phyloP scores from a whole-genome alignment of 1,140 invertebrate species.

The Nasonia giraulti region DNA sequence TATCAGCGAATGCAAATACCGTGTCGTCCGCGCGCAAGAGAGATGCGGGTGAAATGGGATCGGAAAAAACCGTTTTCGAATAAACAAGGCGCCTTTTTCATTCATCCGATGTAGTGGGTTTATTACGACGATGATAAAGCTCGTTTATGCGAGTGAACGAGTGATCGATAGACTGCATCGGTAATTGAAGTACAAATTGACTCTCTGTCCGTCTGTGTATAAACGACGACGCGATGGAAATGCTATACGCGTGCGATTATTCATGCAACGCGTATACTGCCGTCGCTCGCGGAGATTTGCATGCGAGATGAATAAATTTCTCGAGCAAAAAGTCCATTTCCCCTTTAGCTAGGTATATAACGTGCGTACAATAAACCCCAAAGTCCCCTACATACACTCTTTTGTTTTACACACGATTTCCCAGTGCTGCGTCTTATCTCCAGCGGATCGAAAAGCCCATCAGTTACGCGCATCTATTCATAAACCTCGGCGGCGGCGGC shows the following conservation, averaged over 20 bases:
- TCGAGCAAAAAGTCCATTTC: no score
- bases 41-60: no score
- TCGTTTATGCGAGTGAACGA: not conserved
- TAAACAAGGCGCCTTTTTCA: not conserved
- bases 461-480: not conserved
- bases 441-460: not conserved
- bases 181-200: conserved; percentile 29
- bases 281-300: no score
- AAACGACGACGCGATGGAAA: no score
- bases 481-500: not conserved
- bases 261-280: no score
- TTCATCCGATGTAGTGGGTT: not conserved
- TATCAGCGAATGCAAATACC: not conserved
- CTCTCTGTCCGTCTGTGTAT: not conserved
- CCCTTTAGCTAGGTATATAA: no score
- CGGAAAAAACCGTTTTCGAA: not conserved
- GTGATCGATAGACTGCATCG: not conserved
- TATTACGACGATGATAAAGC: not conserved
- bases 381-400: not conserved
- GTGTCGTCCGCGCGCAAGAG: no score
- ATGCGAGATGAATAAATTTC: no score
- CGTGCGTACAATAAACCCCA: not conserved
- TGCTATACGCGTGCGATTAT: no score
- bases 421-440: no score
- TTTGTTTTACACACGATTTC: no score